These are phyloP conservation scores for Bombyx mori DNA, from an alignment of 1,140 invertebrate species.

Conservation along the genomic window DNA sequence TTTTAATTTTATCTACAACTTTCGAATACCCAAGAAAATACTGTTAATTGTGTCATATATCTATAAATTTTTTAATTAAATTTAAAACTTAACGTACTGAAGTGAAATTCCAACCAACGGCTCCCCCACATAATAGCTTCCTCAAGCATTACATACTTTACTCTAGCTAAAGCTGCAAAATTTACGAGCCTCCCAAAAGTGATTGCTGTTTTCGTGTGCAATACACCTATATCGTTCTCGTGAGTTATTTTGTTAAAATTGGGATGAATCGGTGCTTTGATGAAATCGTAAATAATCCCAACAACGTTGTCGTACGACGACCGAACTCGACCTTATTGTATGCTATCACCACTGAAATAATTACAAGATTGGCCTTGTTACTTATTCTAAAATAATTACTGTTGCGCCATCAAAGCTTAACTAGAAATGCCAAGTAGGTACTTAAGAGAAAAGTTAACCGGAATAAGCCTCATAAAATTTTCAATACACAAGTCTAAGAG, in stretches of 20 bases:
- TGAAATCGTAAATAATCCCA: conserved; percentile 14
- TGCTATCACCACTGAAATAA: conserved; percentile 21
- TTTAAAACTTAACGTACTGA: conserved; percentile 10
- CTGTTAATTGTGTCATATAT: too few species aligned
- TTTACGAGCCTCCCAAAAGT: conserved; percentile 17
- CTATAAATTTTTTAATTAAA: too few species aligned
- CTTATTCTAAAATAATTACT: background rate
- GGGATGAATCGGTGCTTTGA: conserved; percentile 56
- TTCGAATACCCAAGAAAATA: too few species aligned
- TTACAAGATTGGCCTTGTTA: background rate
- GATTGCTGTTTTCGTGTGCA: conserved; percentile 35
- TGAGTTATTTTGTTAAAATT: conserved; percentile 69
- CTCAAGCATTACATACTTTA: conserved; percentile 6
- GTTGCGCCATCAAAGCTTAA: background rate
- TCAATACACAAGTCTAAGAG: too few species aligned
- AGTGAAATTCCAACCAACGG: conserved; percentile 23
- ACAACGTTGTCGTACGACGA: conserved; percentile 26
- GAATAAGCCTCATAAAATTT: too few species aligned
- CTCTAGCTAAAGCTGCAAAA: conserved; percentile 17
- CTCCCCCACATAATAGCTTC: conserved; percentile 9
- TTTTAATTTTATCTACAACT: too few species aligned
- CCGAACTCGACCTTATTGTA: conserved; percentile 20
- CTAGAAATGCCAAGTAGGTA: background rate
- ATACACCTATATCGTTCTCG: conserved; percentile 74
- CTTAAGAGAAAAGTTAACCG: too few species aligned